Evolutionary conservation across 1,140 invertebrate genomes (phyloP).

Genomic region (Drosophila littoralis): DNA sequence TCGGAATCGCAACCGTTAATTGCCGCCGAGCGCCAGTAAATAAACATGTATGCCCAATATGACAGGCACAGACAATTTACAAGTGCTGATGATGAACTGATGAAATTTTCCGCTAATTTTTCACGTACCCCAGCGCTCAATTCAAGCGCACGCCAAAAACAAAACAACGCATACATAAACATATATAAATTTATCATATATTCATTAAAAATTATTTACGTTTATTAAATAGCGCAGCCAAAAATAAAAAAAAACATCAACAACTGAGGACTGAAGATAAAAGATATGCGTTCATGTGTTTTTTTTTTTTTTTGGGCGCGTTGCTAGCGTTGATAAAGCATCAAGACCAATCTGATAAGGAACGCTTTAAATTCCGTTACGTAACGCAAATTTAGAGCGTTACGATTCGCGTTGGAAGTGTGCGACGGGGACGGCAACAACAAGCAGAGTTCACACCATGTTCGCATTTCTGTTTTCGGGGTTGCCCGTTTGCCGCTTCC

Average conservation of each 20-base stretch:
- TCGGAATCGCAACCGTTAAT: constrained; percentile 49
- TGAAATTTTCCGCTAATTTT: constrained; percentile 74
- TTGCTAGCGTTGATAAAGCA: constrained; percentile 74
- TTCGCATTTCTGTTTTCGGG: constrained; percentile 10
- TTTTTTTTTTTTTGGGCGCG: constrained; percentile 21
- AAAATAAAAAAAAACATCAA: constrained; percentile 20
- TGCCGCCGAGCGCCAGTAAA: constrained; percentile 34
- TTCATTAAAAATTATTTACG: constrained; percentile 81
- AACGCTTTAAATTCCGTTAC: constrained; percentile 84
- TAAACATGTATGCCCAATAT: constrained; percentile 41
- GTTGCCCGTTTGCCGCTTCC: constrained; percentile 15
- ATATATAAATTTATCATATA: constrained; percentile 67
- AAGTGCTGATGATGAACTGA: constrained; percentile 59
- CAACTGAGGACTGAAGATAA: constrained; percentile 24
- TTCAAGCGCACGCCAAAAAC: constrained; percentile 43
- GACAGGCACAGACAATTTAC: constrained; percentile 50
- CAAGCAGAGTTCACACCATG: constrained; percentile 28
- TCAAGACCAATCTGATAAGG: constrained; percentile 81
- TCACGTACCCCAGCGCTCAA: constrained; percentile 65
- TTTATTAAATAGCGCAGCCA: constrained; percentile 58
- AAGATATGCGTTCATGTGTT: constrained; percentile 26
- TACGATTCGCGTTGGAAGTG: constrained; percentile 40
- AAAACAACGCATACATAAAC: constrained; percentile 5
- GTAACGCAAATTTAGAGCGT: constrained; percentile 83
- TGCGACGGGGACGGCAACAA: constrained; percentile 22